Percentiles rank a stretch among this genome's conserved stretches.
phyloP scores from a whole-genome alignment of 64 coral and sea anemone species.

The Platygyra sinensis region DNA sequence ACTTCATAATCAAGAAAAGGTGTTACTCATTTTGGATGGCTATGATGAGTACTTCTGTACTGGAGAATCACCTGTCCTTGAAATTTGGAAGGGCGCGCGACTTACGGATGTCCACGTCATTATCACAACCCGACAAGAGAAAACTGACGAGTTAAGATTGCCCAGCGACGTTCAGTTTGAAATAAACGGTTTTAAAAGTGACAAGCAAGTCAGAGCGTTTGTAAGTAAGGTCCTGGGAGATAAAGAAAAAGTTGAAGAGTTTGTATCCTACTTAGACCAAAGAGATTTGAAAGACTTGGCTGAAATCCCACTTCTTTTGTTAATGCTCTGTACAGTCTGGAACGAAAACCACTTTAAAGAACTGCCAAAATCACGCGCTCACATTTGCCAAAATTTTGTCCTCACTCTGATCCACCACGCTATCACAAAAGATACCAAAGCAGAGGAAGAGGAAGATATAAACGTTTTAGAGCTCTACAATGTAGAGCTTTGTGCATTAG shows the following conservation, averaged over 20 bases:
- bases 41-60: constrained; percentile 12
- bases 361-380: not conserved
- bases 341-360: not conserved
- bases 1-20: constrained; percentile 17
- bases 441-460: not conserved
- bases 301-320: constrained; percentile 16
- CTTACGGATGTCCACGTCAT: not conserved
- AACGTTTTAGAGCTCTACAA: not conserved
- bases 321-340: constrained; percentile 28
- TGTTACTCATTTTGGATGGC: constrained; percentile 29
- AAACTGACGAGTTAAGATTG: constrained; percentile 4
- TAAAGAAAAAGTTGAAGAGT: not conserved
- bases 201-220: not conserved
- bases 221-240: not conserved
- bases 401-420: constrained; percentile 5
- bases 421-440: not conserved
- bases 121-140: not conserved
- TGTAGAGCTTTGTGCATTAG: constrained; percentile 14
- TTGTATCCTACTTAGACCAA: not conserved
- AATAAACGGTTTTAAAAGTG: not conserved
- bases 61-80: not conserved
- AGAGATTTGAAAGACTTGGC: constrained; percentile 2
- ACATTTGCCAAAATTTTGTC: constrained; percentile 26
- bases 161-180: not conserved
- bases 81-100: not conserved